Conservation (phyloP, 64 coral and sea anemone species). For the Pachyseris speciosa region DNA sequence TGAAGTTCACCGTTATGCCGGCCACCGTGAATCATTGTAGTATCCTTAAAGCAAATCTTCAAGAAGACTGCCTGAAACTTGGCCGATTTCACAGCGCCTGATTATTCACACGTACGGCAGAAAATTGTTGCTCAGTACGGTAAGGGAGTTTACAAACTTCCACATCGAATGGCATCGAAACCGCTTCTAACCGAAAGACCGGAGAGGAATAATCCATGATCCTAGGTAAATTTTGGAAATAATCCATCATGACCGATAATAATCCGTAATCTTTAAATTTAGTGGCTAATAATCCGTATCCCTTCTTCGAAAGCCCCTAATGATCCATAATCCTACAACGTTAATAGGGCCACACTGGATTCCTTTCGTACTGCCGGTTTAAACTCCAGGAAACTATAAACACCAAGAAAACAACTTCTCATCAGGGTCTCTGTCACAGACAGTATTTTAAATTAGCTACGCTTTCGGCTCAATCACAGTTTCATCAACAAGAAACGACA, state of each 20-base stretch:
- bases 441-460: background rate
- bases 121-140: background rate
- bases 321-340: no score
- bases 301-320: no score
- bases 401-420: background rate
- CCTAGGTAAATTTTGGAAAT: no score
- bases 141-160: background rate
- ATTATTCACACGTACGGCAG: background rate
- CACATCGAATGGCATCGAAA: background rate
- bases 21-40: background rate
- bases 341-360: no score
- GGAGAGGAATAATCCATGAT: no score
- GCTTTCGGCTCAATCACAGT: background rate
- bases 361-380: no score
- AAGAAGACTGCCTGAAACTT: background rate
- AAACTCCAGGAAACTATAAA: background rate
- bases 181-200: background rate
- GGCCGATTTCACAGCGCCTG: background rate
- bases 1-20: background rate
- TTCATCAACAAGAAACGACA: background rate
- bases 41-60: conserved; percentile 3
- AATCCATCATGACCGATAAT: no score
- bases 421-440: background rate
- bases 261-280: no score
- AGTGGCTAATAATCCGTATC: no score